Conservation (phyloP, 2,797 vertebrate genomes). For the Sebastes melanostomus region DNA sequence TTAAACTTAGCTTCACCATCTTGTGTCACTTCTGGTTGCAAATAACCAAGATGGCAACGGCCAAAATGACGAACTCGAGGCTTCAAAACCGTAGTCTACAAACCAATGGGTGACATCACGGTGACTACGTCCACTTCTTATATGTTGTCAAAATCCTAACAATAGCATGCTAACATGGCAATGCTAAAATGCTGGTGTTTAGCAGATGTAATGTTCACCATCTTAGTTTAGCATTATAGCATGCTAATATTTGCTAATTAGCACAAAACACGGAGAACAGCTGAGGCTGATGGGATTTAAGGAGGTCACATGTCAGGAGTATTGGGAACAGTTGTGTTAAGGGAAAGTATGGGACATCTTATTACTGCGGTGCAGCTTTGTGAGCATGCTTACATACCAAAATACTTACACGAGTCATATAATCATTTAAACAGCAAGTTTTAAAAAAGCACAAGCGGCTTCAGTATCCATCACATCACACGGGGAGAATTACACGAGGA, state of each 20-base stretch:
- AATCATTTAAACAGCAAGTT: slow-evolving; percentile 25
- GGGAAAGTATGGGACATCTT: neutral
- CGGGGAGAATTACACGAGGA: slow-evolving; percentile 62
- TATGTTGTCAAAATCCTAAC: neutral
- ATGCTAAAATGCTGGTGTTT: neutral
- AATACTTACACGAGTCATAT: slow-evolving; percentile 1
- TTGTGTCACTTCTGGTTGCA: no score
- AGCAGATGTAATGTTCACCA: neutral
- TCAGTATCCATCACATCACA: slow-evolving; percentile 39
- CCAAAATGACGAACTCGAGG: no score
- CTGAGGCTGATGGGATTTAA: neutral
- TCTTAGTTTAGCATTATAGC: neutral
- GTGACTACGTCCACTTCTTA: neutral
- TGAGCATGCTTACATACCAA: neutral
- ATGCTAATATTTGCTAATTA: neutral
- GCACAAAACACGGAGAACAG: neutral
- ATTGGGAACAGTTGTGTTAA: neutral
- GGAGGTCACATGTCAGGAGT: neutral
- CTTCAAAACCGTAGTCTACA: no score
- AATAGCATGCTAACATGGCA: neutral
- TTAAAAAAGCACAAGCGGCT: slow-evolving; percentile 1
- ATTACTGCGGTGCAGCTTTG: neutral
- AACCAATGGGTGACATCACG: no score
- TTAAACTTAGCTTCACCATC: no score
- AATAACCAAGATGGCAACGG: no score